phyloP scores from a whole-genome alignment of 2,113 vertebrate species.

The Ifrita kowaldi region DNA sequence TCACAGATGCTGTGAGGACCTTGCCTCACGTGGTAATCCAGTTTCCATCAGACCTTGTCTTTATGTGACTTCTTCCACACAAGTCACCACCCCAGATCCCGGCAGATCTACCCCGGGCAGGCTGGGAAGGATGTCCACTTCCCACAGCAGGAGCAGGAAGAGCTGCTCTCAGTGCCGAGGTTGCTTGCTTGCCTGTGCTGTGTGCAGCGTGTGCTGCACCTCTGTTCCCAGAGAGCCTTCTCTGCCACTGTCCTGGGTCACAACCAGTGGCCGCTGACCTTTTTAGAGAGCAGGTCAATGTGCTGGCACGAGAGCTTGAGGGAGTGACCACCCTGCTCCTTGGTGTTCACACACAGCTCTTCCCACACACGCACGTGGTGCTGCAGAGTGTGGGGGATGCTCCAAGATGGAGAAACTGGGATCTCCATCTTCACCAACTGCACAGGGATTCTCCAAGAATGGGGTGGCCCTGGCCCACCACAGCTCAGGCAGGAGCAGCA shows the following conservation, averaged over 20 bases:
- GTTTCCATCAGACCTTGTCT: neutral
- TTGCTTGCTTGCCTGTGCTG: neutral
- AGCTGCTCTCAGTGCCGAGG: neutral
- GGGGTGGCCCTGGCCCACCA: neutral
- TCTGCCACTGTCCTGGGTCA: neutral
- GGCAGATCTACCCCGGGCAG: neutral
- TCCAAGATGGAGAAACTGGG: neutral
- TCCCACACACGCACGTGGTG: rapidly evolving
- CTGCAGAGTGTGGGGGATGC: neutral
- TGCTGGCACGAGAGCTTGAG: neutral
- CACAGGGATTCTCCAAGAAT: neutral
- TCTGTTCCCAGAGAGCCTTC: neutral
- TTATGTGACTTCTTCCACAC: neutral
- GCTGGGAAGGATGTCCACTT: neutral
- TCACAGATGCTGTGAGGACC: neutral
- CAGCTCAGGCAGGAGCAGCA: neutral
- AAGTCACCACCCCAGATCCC: rapidly evolving
- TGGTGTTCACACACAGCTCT: rapidly evolving
- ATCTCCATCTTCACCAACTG: neutral
- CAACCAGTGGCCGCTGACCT: rapidly evolving
- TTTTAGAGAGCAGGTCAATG: neutral
- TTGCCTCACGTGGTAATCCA: rapidly evolving
- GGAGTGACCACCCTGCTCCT: neutral
- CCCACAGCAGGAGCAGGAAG: neutral
- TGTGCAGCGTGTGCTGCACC: neutral